Evolutionary conservation across 2,888 invertebrate genomes (phyloP), one percentile per base, ranked within the genome.

Genomic region (Ditula angustiorana): DNA sequence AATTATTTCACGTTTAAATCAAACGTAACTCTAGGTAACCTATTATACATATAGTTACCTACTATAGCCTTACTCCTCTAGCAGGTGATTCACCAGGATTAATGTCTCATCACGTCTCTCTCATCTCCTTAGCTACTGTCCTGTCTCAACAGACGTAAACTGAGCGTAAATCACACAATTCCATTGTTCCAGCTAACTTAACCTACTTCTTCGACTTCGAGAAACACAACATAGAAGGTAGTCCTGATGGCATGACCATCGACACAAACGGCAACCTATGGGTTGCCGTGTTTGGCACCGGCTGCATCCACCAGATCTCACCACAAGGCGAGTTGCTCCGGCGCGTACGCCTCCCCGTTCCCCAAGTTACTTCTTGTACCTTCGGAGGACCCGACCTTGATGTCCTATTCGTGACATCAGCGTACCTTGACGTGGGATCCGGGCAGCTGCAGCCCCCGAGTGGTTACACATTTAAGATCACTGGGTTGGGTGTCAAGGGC

Each of bases 231-330:
- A 49, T 90, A 0, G 80, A 76, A 0, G 91, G 89, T 0, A 73
- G 94, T 26, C 95, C 95, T 0, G 96, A 96, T 79, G 96, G 96
- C 1, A 95, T 95, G 94, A 95, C 96, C 35, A 96, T 96, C 55
- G 97, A 97, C 82, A 90, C 93, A 0, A 95, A 96, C 66, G 96
- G 95, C 0, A 95, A 96, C 77, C 86, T 97, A 0, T 97, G 96
- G 95, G 94, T 97, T 2, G 96, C 96, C 0, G n/a, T n/a, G n/a
- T 26, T 26, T 26, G 26, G 26, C 4, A 26, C 4, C 26, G 5
- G 26, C 26, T 3, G 26, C 5, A 5, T 26, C 26, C 5, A 26
- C 33, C 33, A 33, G 33, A 33, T 33, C 5, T 33, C 33, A 5
- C 33, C 33, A 8, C 2, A 5, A 2, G 87, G 93, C 35, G 87